phyloP scores from a whole-genome alignment of 2,113 vertebrate genomes.

The Datnioides undecimradiatus region DNA sequence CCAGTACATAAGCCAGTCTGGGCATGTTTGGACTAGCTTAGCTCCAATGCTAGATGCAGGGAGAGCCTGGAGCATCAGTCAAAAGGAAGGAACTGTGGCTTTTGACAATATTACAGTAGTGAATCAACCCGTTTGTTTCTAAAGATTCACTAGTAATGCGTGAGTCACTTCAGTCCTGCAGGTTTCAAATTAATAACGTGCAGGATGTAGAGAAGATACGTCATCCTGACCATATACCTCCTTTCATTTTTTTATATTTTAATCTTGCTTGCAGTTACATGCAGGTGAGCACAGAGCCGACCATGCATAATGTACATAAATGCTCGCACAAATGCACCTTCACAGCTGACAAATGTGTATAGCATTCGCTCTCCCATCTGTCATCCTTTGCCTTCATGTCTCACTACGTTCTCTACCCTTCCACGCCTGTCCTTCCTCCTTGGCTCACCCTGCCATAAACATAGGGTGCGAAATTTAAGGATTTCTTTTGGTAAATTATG shows the following conservation, averaged over 20 bases:
- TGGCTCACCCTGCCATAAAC: not conserved
- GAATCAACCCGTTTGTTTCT: not conserved
- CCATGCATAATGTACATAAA: conserved; percentile 22
- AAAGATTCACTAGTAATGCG: not conserved
- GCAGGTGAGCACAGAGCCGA: conserved; percentile 23
- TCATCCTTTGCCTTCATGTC: not conserved
- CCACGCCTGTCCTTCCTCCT: not conserved
- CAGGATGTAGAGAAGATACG: not conserved
- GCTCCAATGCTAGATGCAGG: not conserved
- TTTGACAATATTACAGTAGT: not conserved
- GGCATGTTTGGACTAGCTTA: not conserved
- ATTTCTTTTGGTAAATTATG: not conserved
- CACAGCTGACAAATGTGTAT: conserved; percentile 15
- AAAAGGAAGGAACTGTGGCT: not conserved
- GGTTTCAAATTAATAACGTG: not conserved
- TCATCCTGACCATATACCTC: not conserved
- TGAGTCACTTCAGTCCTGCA: not conserved
- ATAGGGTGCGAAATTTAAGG: not conserved
- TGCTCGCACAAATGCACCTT: conserved; percentile 24
- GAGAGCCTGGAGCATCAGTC: too few relatives aligned
- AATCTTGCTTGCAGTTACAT: not conserved
- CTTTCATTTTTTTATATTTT: conserved; percentile 13
- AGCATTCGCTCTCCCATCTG: conserved; percentile 26
- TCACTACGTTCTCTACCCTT: not conserved
- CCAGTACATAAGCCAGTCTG: not conserved